phyloP scores from a whole-genome alignment of 2,797 vertebrate species.

The Peromyscus attwateri region DNA sequence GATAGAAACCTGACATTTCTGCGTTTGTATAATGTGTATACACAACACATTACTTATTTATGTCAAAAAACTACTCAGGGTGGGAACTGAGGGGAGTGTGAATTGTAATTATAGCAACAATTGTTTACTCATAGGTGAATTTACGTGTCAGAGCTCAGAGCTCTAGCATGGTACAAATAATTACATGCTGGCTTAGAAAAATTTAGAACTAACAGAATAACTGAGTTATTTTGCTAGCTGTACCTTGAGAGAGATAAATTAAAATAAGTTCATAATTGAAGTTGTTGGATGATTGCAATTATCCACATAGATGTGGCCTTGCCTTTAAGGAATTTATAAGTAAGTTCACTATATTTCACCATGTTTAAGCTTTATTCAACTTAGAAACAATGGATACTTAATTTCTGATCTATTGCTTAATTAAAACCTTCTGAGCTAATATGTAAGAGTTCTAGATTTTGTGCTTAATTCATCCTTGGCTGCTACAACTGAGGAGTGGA shows the following conservation, averaged over 20 bases:
- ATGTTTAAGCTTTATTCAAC: conserved; percentile 66
- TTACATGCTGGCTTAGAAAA: conserved; percentile 48
- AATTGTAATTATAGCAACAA: conserved; percentile 67
- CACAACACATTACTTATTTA: conserved; percentile 46
- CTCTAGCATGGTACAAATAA: conserved; percentile 44
- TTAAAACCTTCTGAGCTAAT: conserved; percentile 33
- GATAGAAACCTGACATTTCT: conserved; percentile 55
- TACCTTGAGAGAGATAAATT: conserved; percentile 65
- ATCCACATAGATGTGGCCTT: conserved; percentile 65
- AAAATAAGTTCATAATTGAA: conserved; percentile 65
- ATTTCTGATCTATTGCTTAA: conserved; percentile 57
- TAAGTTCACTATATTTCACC: conserved; percentile 58
- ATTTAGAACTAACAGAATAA: conserved; percentile 54
- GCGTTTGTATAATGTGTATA: background rate
- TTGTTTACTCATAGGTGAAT: conserved; percentile 51
- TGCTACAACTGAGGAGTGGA: background rate
- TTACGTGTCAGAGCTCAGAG: conserved; percentile 38
- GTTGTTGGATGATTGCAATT: conserved; percentile 60
- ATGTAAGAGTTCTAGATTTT: background rate
- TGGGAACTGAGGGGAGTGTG: conserved; percentile 40
- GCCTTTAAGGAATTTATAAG: conserved; percentile 67
- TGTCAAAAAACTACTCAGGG: conserved; percentile 49
- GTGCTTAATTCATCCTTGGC: background rate
- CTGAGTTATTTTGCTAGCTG: conserved; percentile 22
- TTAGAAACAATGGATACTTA: conserved; percentile 61